phyloP scores from a whole-genome alignment of 2,797 vertebrate genomes.

The Synanceia verrucosa region DNA sequence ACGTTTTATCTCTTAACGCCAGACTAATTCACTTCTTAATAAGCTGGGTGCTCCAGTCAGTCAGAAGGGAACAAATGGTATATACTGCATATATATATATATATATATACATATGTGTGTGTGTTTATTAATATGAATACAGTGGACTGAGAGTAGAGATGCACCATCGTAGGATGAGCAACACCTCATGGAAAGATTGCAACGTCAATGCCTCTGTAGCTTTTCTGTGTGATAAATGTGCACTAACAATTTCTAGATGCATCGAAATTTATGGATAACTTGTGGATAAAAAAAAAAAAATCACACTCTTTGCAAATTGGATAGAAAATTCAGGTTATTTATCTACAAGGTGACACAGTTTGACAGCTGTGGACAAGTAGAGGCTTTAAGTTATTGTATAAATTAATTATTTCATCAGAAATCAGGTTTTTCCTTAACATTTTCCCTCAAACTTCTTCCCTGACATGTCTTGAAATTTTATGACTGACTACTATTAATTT shows the following conservation, averaged over 20 bases:
- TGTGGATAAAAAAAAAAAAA: not conserved
- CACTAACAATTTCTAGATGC: not conserved
- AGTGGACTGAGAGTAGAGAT: not conserved
- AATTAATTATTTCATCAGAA: not conserved
- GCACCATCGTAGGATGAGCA: too few relatives aligned
- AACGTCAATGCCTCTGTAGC: not conserved
- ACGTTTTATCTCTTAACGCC: not conserved
- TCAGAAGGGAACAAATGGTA: not conserved
- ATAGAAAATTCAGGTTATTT: not conserved
- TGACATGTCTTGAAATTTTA: not conserved
- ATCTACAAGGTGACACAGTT: not conserved
- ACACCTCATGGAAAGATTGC: not conserved
- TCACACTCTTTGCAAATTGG: not conserved
- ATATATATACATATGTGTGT: too few relatives aligned
- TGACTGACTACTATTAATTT: not conserved
- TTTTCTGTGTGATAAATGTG: not conserved
- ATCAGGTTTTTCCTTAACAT: not conserved
- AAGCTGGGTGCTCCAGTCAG: not conserved
- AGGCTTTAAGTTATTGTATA: not conserved
- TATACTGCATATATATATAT: too few relatives aligned
- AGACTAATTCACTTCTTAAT: slow-evolving; percentile 3
- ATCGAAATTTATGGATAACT: not conserved
- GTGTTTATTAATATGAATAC: not conserved
- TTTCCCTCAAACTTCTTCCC: not conserved
- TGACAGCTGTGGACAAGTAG: not conserved